Evolutionary conservation across 2,888 invertebrate genomes (phyloP), one percentile per base, ranked within the genome.

Genomic region (Nephrotoma flavescens): DNA sequence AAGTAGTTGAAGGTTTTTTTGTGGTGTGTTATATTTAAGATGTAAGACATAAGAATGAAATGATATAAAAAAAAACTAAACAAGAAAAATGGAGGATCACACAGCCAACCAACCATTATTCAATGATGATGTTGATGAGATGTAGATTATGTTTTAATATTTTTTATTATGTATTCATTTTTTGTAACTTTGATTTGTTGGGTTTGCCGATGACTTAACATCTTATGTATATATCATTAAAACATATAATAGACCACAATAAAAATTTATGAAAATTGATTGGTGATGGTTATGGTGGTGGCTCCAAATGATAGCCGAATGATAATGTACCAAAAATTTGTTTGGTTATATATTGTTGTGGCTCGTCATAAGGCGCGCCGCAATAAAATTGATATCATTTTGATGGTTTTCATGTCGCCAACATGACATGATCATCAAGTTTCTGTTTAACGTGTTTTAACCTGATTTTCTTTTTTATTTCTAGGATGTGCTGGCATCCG

Each of bases 401-500:
- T 71, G 31, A 71, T 71, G 71, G 71, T 31, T 31, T 31, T 31
- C 31, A 71, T 31, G 71, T 71, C 71, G 71, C 31, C 71, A 31
- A 6, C 71, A 71, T 71, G 71, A 71, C 71, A n/a, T n/a, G 71
- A 31, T 71, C 6, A 31, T 71, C 7, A 9, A 31, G 31, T 71
- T 52, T 52, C 4, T 52, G 52, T 52, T 31, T 2, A 52, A 15
- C n/a, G 7, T 7, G 71, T 9, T 71, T 15, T 52, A 6, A 52
- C 19, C 52, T 52, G 52, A 52, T 52, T 52, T 44, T 71, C 31
- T 11, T 71, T 6, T 71, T 71, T 71, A 7, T 31, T 71, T 71
- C 71, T 31, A 71, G 71, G 71, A 71, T 71, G 31, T 71, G 71
- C 71, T 71, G 31, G 90, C 90, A 88, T 90, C 91, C 86, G 92